A percentile compares a stretch with the other conserved stretches of the same genome.
These are phyloP conservation scores for Apotomis turbidana DNA, from an alignment of 2,888 invertebrate genomes.

Conservation along the genomic window DNA sequence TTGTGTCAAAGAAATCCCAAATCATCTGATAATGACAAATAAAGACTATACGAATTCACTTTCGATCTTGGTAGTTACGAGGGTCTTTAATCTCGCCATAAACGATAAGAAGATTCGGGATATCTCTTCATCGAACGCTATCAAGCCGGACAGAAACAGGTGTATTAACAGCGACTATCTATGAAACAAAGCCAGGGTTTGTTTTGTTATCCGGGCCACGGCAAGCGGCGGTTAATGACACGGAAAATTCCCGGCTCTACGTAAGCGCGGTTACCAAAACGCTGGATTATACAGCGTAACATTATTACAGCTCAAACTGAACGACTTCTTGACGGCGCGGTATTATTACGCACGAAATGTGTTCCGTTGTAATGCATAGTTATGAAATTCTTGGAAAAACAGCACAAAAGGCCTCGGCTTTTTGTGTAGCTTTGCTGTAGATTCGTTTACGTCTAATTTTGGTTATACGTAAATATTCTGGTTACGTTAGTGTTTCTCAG, in stretches of 20 bases:
- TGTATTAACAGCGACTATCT: constrained; percentile 54
- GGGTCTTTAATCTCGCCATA: too few relatives aligned
- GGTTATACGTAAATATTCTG: constrained; percentile 2
- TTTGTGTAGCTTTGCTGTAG: constrained; percentile 18
- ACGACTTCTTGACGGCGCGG: constrained; percentile 43
- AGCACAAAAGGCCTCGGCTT: constrained; percentile 12
- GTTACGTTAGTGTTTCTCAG: constrained; percentile 1
- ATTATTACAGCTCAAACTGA: constrained; percentile 55
- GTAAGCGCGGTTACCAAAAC: constrained; percentile 56
- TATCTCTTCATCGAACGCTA: constrained; percentile 29
- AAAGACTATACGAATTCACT: too few relatives aligned
- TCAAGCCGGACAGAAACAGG: constrained; percentile 37
- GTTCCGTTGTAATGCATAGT: constrained; percentile 31
- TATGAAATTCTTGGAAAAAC: constrained; percentile 36
- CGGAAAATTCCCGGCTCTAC: constrained; percentile 66
- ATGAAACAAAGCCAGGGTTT: constrained; percentile 59
- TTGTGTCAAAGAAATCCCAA: too few relatives aligned
- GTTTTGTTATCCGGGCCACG: constrained; percentile 48
- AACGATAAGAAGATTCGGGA: constrained; percentile 8
- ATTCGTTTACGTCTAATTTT: constrained; percentile 29
- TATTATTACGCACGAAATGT: constrained; percentile 40
- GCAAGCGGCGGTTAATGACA: constrained; percentile 65
- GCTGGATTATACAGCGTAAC: constrained; percentile 66
- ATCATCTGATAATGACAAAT: too few relatives aligned
- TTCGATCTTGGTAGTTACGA: too few relatives aligned